Conservation (phyloP, 1,140 invertebrate species). For the Tigriopus japonicus region DNA sequence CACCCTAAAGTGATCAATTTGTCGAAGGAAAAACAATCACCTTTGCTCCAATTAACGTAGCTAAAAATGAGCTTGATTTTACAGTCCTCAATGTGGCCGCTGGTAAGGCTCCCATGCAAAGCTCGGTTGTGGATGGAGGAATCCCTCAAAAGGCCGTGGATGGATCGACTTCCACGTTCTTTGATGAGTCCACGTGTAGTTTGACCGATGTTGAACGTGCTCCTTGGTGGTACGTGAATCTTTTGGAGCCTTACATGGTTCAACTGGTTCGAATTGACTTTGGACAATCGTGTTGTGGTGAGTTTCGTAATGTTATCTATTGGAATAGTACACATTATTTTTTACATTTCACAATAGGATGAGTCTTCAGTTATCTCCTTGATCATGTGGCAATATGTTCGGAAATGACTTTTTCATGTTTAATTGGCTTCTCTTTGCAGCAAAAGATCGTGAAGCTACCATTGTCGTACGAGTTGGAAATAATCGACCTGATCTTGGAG, state of each 20-base stretch:
- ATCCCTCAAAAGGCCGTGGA: conserved; percentile 77
- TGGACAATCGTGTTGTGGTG: conserved; percentile 73
- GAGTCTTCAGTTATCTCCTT: neutral
- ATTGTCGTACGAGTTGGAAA: conserved; percentile 79
- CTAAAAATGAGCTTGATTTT: conserved; percentile 20
- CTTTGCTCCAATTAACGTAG: neutral
- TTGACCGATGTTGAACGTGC: conserved; percentile 54
- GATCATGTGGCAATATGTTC: neutral
- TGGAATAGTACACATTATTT: neutral
- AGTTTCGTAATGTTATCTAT: conserved; percentile 13
- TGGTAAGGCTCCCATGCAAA: conserved; percentile 87
- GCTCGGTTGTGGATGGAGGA: conserved; percentile 57
- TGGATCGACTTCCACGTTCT: conserved; percentile 63
- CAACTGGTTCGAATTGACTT: conserved; percentile 78
- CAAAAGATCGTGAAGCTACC: conserved; percentile 43
- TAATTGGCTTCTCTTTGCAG: conserved; percentile 16
- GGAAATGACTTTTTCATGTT: neutral
- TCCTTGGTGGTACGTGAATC: conserved; percentile 91
- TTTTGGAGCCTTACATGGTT: conserved; percentile 85
- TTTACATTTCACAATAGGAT: neutral
- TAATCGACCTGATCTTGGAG: conserved; percentile 76
- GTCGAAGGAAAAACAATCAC: neutral
- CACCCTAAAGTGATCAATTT: neutral
- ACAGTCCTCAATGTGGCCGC: conserved; percentile 83
- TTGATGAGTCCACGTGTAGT: conserved; percentile 63